Evolutionary conservation across 1,140 invertebrate genomes (phyloP).

Genomic region (Listronotus oregonensis): DNA sequence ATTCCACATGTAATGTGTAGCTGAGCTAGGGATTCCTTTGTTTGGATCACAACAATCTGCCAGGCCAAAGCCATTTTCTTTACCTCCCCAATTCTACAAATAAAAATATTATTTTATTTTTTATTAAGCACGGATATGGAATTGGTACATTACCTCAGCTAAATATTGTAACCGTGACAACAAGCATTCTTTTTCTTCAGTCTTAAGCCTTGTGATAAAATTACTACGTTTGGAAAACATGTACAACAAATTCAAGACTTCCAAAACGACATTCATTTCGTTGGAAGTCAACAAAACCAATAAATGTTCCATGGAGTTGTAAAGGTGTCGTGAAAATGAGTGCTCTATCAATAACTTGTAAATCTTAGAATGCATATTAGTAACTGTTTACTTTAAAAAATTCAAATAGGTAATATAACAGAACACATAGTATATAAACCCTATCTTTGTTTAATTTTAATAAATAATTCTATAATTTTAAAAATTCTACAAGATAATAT

Average conservation of each 20-base stretch:
- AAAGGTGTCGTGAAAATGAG: conserved; percentile 87
- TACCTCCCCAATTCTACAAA: conserved; percentile 82
- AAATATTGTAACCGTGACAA: conserved; percentile 79
- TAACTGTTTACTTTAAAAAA: conserved; percentile 72
- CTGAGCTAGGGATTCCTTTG: conserved; percentile 72
- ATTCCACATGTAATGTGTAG: conserved; percentile 86
- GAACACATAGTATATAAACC: too few relatives aligned
- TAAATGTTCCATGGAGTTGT: conserved; percentile 90
- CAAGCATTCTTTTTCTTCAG: conserved; percentile 75
- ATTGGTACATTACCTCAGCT: conserved; percentile 69
- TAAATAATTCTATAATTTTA: too few relatives aligned
- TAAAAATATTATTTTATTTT: too few relatives aligned
- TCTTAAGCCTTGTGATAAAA: conserved; percentile 80
- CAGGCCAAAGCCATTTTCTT: conserved; percentile 86
- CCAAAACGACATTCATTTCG: conserved; percentile 86
- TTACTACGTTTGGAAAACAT: conserved; percentile 93
- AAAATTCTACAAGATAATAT: too few relatives aligned
- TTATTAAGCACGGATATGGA: not conserved
- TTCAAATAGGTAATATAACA: too few relatives aligned
- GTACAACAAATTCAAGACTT: conserved; percentile 85
- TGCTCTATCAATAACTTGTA: conserved; percentile 88
- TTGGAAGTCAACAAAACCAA: conserved; percentile 81
- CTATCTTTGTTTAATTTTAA: too few relatives aligned
- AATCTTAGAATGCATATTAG: conserved; percentile 81
- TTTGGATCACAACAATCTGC: conserved; percentile 78